Evolutionary conservation across 2,113 vertebrate species (phyloP).

Genomic region (Chlorodrepanis virens): DNA sequence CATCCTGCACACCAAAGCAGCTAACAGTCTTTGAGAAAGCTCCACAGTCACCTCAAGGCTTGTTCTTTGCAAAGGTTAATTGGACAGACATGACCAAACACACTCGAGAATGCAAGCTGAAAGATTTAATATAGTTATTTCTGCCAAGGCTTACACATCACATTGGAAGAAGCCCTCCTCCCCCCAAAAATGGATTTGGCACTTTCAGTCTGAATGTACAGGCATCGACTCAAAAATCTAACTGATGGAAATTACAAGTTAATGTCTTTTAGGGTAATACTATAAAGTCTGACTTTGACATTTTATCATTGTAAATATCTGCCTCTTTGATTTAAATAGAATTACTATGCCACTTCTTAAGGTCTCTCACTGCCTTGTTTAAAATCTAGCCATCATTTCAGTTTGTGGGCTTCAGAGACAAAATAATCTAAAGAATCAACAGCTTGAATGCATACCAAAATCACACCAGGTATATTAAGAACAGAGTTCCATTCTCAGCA

Average conservation of each 20-base stretch:
- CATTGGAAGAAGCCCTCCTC: background rate
- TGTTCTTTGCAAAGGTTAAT: background rate
- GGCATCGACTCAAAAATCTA: background rate
- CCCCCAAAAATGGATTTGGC: background rate
- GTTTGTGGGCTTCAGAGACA: background rate
- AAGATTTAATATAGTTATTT: background rate
- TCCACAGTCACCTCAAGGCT: background rate
- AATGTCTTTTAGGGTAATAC: background rate
- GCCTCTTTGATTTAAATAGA: background rate
- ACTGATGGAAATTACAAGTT: background rate
- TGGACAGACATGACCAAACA: background rate
- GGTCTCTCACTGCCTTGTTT: background rate
- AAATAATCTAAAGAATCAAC: slow-evolving; percentile 17
- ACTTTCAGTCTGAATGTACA: background rate
- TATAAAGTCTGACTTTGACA: background rate
- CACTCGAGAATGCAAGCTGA: background rate
- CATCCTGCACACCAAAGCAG: background rate
- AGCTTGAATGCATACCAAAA: background rate
- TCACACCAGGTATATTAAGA: slow-evolving; percentile 24
- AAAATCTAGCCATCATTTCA: background rate
- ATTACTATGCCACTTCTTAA: background rate
- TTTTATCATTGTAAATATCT: background rate
- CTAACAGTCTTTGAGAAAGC: background rate
- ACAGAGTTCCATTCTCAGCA: background rate
- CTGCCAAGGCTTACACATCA: background rate